Conservation (phyloP, 2,888 invertebrate genomes). For the Hypercompe scribonia region DNA sequence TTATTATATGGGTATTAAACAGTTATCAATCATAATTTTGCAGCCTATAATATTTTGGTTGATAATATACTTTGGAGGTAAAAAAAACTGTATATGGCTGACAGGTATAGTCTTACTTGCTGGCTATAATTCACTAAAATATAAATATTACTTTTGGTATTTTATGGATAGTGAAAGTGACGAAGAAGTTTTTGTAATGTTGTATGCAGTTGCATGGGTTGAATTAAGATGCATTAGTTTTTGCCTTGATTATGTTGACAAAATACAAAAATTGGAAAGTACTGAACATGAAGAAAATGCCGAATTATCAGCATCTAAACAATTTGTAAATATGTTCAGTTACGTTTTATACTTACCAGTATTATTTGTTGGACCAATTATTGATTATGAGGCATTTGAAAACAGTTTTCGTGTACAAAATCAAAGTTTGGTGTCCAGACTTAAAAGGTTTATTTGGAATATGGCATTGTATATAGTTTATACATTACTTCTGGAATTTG, state of each 20-base stretch:
- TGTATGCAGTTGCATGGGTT: slow-evolving; percentile 89
- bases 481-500: slow-evolving; percentile 89
- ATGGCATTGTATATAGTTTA: slow-evolving; percentile 88
- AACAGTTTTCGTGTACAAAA: slow-evolving; percentile 67
- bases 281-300: slow-evolving; percentile 26
- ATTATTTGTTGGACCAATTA: slow-evolving; percentile 94
- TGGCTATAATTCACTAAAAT: slow-evolving; percentile 82
- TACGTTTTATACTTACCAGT: slow-evolving; percentile 94
- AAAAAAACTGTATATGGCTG: slow-evolving; percentile 85
- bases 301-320: slow-evolving; percentile 38
- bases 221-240: slow-evolving; percentile 92
- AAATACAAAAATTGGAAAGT: slow-evolving; percentile 52
- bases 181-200: slow-evolving; percentile 84
- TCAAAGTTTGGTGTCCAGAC: slow-evolving; percentile 61
- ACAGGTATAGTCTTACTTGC: slow-evolving; percentile 81
- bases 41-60: slow-evolving; percentile 86
- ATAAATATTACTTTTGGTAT: slow-evolving; percentile 77
- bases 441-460: slow-evolving; percentile 76
- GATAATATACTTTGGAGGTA: slow-evolving; percentile 78
- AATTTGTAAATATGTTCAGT: slow-evolving; percentile 86
- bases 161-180: slow-evolving; percentile 78
- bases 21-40: slow-evolving; percentile 79
- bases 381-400: slow-evolving; percentile 91
- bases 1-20: slow-evolving; percentile 79
- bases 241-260: slow-evolving; percentile 86